phyloP scores from a whole-genome alignment of 2,113 vertebrate species.

The Todiramphus saurophagus region DNA sequence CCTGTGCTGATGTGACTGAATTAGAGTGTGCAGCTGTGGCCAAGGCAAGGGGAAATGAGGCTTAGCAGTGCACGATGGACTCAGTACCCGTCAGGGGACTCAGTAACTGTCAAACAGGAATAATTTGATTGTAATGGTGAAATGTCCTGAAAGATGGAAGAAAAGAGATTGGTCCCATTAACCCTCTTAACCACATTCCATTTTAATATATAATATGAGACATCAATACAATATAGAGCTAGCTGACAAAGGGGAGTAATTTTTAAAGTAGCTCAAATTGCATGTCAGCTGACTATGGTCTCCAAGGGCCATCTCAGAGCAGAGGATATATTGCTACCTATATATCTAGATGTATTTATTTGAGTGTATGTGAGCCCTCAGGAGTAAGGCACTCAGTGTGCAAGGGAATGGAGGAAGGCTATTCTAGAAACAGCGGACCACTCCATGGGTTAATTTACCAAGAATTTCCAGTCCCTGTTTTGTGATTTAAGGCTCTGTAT shows the following conservation, averaged over 20 bases:
- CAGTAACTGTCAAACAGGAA: neutral
- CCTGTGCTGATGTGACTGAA: accelerated
- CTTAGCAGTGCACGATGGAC: neutral
- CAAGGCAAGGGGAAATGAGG: neutral
- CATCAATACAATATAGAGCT: accelerated
- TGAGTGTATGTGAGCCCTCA: accelerated
- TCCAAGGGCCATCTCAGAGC: neutral
- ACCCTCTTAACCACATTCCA: neutral
- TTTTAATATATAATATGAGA: neutral
- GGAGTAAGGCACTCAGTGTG: neutral
- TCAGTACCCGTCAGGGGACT: neutral
- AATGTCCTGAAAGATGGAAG: neutral
- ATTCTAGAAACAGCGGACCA: neutral
- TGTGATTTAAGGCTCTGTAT: neutral
- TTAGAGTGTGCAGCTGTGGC: neutral
- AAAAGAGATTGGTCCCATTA: neutral
- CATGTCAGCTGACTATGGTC: neutral
- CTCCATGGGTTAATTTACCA: neutral
- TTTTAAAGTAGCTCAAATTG: neutral
- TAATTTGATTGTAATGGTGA: neutral
- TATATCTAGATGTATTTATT: neutral
- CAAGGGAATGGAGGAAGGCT: neutral
- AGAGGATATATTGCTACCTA: neutral
- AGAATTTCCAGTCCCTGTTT: neutral
- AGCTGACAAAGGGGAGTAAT: neutral